Percentiles rank a stretch among this genome's conserved stretches.
These are phyloP conservation scores for Agriopis leucophaearia DNA, from an alignment of 2,888 invertebrate species.

Conservation along the genomic window DNA sequence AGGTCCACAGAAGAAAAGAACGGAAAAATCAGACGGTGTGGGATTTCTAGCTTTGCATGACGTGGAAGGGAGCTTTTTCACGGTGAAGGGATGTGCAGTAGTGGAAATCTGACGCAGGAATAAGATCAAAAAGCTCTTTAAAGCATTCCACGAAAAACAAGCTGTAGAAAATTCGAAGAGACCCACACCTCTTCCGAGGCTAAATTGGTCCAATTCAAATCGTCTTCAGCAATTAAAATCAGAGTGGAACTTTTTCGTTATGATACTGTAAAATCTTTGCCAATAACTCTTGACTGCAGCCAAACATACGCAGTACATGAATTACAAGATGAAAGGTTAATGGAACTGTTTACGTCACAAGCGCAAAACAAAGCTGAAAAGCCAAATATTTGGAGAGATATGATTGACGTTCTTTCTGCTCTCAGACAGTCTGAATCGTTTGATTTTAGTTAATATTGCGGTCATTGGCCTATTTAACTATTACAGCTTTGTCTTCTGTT, in stretches of 20 bases:
- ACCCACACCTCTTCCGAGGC: too few relatives aligned
- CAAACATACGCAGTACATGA: not conserved
- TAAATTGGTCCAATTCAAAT: too few relatives aligned
- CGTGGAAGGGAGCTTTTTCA: too few relatives aligned
- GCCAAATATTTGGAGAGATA: slow-evolving; percentile 15
- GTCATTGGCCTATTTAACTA: slow-evolving; percentile 11
- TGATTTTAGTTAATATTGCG: slow-evolving; percentile 8
- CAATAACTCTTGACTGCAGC: not conserved
- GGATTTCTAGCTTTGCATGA: too few relatives aligned
- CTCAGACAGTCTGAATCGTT: slow-evolving; percentile 9
- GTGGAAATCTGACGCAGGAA: too few relatives aligned
- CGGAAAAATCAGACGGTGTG: too few relatives aligned
- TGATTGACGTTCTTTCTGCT: slow-evolving; percentile 24
- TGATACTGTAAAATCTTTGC: not conserved
- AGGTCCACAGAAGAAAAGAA: too few relatives aligned
- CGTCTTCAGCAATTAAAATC: too few relatives aligned
- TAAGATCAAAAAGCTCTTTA: too few relatives aligned
- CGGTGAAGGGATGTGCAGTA: too few relatives aligned
- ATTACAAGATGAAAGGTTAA: slow-evolving; percentile 21
- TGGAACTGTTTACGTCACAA: slow-evolving; percentile 2
- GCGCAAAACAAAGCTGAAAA: slow-evolving; percentile 13
- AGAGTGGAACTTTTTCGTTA: not conserved
- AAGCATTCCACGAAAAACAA: too few relatives aligned
- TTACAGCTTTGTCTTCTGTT: not conserved
- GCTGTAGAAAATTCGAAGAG: too few relatives aligned